Evolutionary conservation across 2,113 vertebrate genomes (phyloP).

Genomic region (Tupaia tana): DNA sequence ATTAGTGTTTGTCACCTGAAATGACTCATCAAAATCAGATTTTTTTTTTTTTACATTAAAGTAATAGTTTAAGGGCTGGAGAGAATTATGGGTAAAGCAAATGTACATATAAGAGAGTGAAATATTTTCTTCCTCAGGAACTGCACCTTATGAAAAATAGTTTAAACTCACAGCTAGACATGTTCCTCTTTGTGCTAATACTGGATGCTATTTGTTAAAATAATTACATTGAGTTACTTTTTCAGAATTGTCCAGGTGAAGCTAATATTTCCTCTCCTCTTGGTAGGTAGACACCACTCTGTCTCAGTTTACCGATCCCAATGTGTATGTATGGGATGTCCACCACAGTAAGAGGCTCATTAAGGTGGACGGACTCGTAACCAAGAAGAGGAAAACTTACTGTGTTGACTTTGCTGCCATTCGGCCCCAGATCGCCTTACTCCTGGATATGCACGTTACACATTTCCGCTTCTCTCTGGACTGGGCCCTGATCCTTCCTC

Average conservation of each 20-base stretch:
- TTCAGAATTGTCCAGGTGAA: background rate
- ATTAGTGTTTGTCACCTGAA: background rate
- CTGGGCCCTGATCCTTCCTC: slow-evolving; percentile 94
- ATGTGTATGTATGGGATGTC: slow-evolving; percentile 94
- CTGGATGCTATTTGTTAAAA: background rate
- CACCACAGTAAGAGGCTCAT: slow-evolving; percentile 91
- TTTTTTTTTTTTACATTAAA: background rate
- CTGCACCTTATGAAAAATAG: background rate
- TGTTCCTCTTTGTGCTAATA: background rate
- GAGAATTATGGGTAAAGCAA: background rate
- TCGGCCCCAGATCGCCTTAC: slow-evolving; percentile 90
- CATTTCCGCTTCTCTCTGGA: slow-evolving; percentile 97
- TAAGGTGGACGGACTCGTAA: slow-evolving; percentile 88
- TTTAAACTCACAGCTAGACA: background rate
- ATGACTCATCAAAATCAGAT: background rate
- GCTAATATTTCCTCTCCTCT: slow-evolving; percentile 24
- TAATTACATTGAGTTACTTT: background rate
- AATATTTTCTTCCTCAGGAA: background rate
- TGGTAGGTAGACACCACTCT: slow-evolving; percentile 93
- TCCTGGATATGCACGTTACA: slow-evolving; percentile 89
- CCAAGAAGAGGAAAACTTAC: slow-evolving; percentile 83
- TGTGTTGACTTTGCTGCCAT: slow-evolving; percentile 94
- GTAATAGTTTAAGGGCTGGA: background rate
- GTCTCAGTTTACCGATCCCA: slow-evolving; percentile 93
- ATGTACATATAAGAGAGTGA: background rate